Evolutionary conservation across 2,113 vertebrate genomes (phyloP).

Genomic region (Nycticryphes semicollaris): DNA sequence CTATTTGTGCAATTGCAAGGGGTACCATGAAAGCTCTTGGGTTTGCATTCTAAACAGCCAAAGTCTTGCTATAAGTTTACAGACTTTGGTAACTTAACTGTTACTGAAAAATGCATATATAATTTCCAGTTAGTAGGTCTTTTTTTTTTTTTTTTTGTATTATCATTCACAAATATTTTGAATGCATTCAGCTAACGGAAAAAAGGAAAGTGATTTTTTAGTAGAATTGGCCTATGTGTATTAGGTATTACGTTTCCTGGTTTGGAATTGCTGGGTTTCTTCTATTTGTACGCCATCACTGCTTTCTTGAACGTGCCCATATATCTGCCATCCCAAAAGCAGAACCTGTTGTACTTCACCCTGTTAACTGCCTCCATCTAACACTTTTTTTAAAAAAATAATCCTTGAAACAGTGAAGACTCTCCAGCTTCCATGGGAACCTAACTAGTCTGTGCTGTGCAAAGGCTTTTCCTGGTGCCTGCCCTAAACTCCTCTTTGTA

Average conservation of each 20-base stretch:
- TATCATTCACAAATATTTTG: neutral
- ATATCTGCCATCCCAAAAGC: neutral
- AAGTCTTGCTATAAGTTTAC: neutral
- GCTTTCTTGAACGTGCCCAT: neutral
- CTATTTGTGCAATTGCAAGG: neutral
- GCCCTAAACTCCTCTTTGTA: neutral
- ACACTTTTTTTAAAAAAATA: neutral
- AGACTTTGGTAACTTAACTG: neutral
- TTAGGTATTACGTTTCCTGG: neutral
- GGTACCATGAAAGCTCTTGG: neutral
- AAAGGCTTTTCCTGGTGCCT: neutral
- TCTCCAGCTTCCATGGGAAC: neutral
- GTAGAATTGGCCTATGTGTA: neutral
- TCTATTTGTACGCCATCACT: neutral
- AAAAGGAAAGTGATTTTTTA: neutral
- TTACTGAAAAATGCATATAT: neutral
- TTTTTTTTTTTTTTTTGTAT: neutral
- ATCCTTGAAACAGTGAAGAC: neutral
- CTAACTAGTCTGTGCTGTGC: neutral
- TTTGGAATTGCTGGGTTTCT: neutral
- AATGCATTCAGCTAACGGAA: neutral
- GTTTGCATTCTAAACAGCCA: neutral
- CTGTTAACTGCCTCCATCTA: neutral
- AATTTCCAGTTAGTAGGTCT: neutral
- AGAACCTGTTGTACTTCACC: neutral